These are phyloP conservation scores for Callipepla californica DNA, from an alignment of 2,113 vertebrate species.

Conservation along the genomic window DNA sequence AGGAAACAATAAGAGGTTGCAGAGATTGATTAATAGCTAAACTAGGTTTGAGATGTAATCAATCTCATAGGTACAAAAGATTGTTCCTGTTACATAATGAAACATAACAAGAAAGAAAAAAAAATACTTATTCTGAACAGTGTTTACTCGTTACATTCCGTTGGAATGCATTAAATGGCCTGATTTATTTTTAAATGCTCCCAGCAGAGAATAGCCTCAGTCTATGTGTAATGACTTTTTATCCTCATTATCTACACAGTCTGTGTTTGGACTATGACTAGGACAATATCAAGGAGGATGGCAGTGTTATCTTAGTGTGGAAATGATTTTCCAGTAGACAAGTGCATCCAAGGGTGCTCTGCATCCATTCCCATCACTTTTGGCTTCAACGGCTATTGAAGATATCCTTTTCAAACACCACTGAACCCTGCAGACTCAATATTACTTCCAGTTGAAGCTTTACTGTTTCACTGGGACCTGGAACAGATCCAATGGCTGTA, in stretches of 20 bases:
- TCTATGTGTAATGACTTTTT: constrained; percentile 47
- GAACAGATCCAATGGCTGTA: constrained; percentile 39
- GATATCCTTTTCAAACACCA: background rate
- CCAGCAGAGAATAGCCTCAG: constrained; percentile 2
- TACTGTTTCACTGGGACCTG: constrained; percentile 30
- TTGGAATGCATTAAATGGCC: constrained; percentile 10
- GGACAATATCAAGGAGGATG: constrained; percentile 21
- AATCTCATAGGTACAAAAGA: constrained; percentile 23
- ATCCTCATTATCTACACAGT: constrained; percentile 31
- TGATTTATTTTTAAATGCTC: constrained; percentile 50
- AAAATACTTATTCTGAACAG: background rate
- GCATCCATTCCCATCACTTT: background rate
- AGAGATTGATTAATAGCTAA: constrained; percentile 56
- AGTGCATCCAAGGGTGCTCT: background rate
- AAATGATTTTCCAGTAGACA: constrained; percentile 14
- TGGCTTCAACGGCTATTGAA: background rate
- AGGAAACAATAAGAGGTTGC: constrained; percentile 52
- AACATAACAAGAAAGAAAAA: constrained; percentile 10
- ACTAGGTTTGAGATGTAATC: constrained; percentile 32
- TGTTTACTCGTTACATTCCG: background rate
- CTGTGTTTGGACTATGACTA: constrained; percentile 3
- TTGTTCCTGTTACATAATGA: constrained; percentile 13
- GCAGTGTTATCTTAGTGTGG: constrained; percentile 18
- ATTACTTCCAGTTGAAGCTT: constrained; percentile 14
- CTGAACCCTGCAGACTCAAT: background rate